Evolutionary conservation across 2,113 vertebrate species (phyloP).

Genomic region (Cyrtonyx montezumae): DNA sequence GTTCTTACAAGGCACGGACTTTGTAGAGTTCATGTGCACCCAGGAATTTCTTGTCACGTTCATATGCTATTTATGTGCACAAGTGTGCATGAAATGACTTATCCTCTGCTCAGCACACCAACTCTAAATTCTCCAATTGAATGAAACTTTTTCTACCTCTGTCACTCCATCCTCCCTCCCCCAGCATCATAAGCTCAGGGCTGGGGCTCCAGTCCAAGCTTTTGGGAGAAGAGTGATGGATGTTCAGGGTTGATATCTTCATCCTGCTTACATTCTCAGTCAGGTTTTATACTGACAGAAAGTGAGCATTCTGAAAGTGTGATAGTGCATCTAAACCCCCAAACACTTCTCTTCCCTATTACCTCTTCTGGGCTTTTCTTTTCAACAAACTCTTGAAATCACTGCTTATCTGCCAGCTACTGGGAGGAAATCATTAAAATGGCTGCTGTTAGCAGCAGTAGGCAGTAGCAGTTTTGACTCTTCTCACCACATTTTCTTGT

Average conservation of each 20-base stretch:
- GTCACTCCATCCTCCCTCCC: not conserved
- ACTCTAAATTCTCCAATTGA: not conserved
- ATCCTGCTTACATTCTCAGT: not conserved
- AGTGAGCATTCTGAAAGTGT: not conserved
- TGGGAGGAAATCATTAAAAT: not conserved
- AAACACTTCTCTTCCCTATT: not conserved
- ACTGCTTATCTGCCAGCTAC: not conserved
- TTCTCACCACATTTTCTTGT: not conserved
- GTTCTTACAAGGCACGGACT: not conserved
- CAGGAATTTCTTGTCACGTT: not conserved
- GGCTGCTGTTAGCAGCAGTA: not conserved
- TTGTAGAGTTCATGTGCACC: not conserved
- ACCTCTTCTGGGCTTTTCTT: not conserved
- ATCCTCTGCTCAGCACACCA: not conserved
- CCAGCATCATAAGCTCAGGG: not conserved
- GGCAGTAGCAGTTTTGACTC: not conserved
- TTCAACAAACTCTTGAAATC: not conserved
- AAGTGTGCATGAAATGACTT: not conserved
- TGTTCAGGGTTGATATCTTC: not conserved
- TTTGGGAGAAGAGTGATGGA: not conserved
- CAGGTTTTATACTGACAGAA: not conserved
- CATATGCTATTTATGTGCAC: not conserved
- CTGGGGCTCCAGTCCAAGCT: not conserved
- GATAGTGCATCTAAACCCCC: not conserved
- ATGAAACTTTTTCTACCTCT: not conserved